Evolutionary conservation across 2,888 invertebrate species (phyloP), one percentile per base, ranked within the genome.

Genomic region (Latrodectus hesperus): DNA sequence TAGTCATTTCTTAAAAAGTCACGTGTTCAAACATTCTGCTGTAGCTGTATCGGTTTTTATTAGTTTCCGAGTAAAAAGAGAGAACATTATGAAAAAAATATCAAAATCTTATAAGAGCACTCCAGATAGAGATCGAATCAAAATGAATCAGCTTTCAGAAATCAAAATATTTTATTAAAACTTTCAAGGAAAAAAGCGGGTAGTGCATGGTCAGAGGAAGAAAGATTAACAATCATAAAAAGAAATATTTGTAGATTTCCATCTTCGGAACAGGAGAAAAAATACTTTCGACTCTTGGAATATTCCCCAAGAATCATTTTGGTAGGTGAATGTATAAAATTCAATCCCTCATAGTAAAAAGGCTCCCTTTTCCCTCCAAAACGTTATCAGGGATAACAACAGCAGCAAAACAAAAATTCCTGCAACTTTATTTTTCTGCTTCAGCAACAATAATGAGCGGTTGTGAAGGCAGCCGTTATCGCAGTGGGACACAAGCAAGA

Each of bases 371-470:
- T 65, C 52, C n/a, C 53, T 68, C 55, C 26, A 22, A 60, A 38
- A 53, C 22, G 72, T 84, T 84, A 84, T 84, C 84, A 76, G 65
- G 77, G 38, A 38, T 38, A 38, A 38, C 38, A 38, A 38, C 38
- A 55, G 55, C 71, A 60, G 22, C 51, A 68, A 67, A 78, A 53
- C 22, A 49, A 14, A 67, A 17, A 8, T 12, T 22, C 51, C 55
- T 68, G 55, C 49, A n/a, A n/a, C 38, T 68, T 17, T 49, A 10
- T 64, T 74, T 55, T 64, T 71, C 53, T 51, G 26, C 84, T 53
- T 65, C 14, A 67, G 82, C 84, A 64, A 22, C 86, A 51, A 85
- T 86, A 86, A 86, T 86, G 86, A 86, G 86, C 64, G 74, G 76
- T 64, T 68, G 55, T 68, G 70, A 53, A 74, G 75, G 60, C 49